phyloP scores from a whole-genome alignment of 2,888 invertebrate genomes.

The Abrostola tripartita region DNA sequence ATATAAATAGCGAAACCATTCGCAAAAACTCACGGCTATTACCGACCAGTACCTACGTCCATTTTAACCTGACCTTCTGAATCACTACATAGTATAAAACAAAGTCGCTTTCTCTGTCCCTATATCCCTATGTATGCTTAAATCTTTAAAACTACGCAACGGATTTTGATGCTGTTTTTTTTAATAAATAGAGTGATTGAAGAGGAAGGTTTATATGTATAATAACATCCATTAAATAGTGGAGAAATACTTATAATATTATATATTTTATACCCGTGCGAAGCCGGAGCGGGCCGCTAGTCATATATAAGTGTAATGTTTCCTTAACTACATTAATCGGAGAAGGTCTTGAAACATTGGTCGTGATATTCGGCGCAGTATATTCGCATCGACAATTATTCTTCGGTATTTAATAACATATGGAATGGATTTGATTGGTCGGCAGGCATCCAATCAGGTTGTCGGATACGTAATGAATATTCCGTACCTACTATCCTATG shows the following conservation, averaged over 20 bases:
- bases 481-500: slow-evolving; percentile 56
- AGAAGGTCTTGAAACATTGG: slow-evolving; percentile 60
- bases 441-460: slow-evolving; percentile 71
- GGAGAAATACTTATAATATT: no score
- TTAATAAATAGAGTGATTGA: no score
- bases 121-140: no score
- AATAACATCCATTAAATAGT: no score
- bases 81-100: no score
- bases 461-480: slow-evolving; percentile 74
- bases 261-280: no score
- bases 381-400: slow-evolving; percentile 59
- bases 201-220: no score
- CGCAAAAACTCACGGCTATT: slow-evolving; percentile 56
- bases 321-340: slow-evolving; percentile 41
- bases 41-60: slow-evolving; percentile 55
- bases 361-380: slow-evolving; percentile 60
- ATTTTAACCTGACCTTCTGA: slow-evolving; percentile 51
- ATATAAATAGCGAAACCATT: slow-evolving; percentile 41
- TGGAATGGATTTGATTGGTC: slow-evolving; percentile 71
- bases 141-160: no score
- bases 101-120: no score
- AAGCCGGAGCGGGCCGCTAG: no score
- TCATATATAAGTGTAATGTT: slow-evolving; percentile 27
- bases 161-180: no score
- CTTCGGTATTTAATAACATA: slow-evolving; percentile 73